Conservation (phyloP, 2,113 vertebrate species). For the Tauraco erythrolophus region DNA sequence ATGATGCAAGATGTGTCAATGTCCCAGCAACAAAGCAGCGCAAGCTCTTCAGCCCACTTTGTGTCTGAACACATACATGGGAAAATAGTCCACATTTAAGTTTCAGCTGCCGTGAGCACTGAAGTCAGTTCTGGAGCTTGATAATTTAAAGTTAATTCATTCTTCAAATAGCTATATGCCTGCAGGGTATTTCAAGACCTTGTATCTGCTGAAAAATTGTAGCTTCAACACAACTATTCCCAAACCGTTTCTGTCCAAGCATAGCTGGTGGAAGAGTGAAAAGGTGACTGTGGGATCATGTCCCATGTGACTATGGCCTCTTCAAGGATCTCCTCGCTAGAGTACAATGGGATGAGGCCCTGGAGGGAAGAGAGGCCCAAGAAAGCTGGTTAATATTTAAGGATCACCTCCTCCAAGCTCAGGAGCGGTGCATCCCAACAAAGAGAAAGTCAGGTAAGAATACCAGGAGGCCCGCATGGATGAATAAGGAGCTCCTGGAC, state of each 20-base stretch:
- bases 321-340: no score
- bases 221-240: not conserved
- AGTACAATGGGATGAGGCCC: no score
- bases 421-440: no score
- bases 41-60: not conserved
- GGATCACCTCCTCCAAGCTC: no score
- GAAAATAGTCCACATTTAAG: not conserved
- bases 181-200: not conserved
- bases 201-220: not conserved
- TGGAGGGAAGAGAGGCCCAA: no score
- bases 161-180: not conserved
- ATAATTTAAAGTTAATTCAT: not conserved
- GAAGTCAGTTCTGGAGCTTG: not conserved
- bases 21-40: not conserved
- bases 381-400: no score
- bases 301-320: no score
- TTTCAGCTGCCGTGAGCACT: not conserved
- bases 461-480: no score
- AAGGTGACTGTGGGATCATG: not conserved
- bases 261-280: not conserved
- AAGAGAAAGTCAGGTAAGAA: no score
- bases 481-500: no score
- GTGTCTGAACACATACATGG: accelerated
- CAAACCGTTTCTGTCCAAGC: not conserved
- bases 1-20: not conserved